Percentiles rank a stretch among this genome's conserved stretches.
Evolutionary conservation across 2,797 vertebrate species (phyloP).

Genomic region (Sebastolobus alascanus): DNA sequence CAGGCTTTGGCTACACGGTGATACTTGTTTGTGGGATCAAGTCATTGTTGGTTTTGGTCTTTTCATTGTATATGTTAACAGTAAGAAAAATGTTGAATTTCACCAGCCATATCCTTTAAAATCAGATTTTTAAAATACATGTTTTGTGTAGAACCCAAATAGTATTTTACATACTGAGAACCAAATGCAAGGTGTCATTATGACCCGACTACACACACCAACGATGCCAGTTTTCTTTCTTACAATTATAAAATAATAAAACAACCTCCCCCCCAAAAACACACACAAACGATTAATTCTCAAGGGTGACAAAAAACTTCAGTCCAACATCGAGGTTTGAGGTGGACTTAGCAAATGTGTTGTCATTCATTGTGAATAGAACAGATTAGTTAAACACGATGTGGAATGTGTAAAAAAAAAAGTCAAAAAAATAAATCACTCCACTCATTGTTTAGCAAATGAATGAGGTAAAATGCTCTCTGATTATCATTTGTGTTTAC

Average conservation of each 20-base stretch:
- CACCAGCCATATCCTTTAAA: neutral
- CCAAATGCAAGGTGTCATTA: neutral
- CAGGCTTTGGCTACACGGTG: neutral
- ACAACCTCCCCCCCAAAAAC: neutral
- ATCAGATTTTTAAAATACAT: neutral
- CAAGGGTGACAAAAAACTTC: neutral
- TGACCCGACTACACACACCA: conserved; percentile 4
- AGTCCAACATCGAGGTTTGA: neutral
- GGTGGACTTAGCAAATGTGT: neutral
- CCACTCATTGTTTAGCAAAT: neutral
- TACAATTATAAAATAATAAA: neutral
- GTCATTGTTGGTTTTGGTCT: neutral
- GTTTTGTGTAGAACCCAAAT: neutral
- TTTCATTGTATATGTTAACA: neutral
- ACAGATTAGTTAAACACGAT: neutral
- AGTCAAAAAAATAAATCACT: neutral
- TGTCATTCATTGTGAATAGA: neutral
- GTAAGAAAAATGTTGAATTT: neutral
- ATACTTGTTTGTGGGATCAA: neutral
- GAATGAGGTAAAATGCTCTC: neutral
- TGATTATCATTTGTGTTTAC: neutral
- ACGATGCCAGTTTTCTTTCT: too few relatives aligned
- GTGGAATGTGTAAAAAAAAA: neutral
- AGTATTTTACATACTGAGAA: neutral
- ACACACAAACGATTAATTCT: neutral